Evolutionary conservation across 2,113 vertebrate species (phyloP), one percentile per base, ranked within the genome.

Genomic region (Scomber colias): DNA sequence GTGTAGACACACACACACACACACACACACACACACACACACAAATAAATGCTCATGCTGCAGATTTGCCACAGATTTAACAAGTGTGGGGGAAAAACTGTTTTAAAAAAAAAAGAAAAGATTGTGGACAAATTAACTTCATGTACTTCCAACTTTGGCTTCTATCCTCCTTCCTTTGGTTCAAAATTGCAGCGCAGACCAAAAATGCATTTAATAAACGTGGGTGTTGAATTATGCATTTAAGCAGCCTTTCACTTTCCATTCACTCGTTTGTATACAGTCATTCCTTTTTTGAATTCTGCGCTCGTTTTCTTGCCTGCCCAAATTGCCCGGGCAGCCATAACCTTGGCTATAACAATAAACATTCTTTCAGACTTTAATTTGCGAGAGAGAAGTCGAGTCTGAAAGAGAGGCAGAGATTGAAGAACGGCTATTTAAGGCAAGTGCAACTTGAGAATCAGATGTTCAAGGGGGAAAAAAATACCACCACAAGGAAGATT

Each of bases 391-490:
- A 81, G 49, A 89, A 76, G 69, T 83, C 80, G 45, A 91, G 84
- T 86, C 82, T 81, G 79, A 88, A 72, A 77, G 72, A 79, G 77
- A 75, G 79, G 65, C 68, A 68, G 85, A 75, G 74, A 85, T 65
- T 87, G 86, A 91, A 72, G 83, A 92, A 83, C 31, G 17, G 76
- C 88, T 93, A 92, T 93, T 91, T 87, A 80, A 90, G 83, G 88
- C 67, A 14, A 80, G 80, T 88, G 90, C 84, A 89, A 91, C 84
- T 81, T 89, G 80, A 92, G 86, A 91, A 87, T 87, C 65, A 59
- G 71, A 87, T 87, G 79, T 88, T 87, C 73, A 86, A 87, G 87
- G 82, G 74, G 70, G 87, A 81, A 57, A 70, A 77, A 91, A 87
- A 40, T 76, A 77, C 70, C 83, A 27, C 83, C 40, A 40, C 14